Conservation (phyloP, 1,140 invertebrate genomes). For the Diabrotica virgifera region DNA sequence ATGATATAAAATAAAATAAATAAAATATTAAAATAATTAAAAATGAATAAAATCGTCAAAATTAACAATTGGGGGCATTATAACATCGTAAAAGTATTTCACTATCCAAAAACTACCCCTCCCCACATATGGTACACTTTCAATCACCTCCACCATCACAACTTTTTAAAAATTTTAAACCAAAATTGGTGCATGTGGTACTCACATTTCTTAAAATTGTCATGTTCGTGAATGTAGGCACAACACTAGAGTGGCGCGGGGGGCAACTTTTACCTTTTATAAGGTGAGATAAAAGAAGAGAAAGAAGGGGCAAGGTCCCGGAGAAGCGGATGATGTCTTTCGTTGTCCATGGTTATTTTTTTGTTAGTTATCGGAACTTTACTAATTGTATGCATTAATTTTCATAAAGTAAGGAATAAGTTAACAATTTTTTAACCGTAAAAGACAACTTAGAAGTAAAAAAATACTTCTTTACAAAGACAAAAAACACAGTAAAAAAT, state of each 20-base stretch:
- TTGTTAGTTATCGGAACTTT: not conserved
- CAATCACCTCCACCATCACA: not conserved
- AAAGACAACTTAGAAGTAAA: too few relatives aligned
- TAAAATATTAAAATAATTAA: too few relatives aligned
- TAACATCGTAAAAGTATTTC: too few relatives aligned
- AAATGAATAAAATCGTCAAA: too few relatives aligned
- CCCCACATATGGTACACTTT: not conserved
- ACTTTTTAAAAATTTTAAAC: not conserved
- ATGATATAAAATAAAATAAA: too few relatives aligned
- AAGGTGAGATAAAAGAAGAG: constrained; percentile 24
- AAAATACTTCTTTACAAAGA: too few relatives aligned
- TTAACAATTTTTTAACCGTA: too few relatives aligned
- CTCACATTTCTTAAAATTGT: constrained; percentile 40
- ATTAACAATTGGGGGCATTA: too few relatives aligned
- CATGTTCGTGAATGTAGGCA: constrained; percentile 37
- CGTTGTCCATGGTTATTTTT: not conserved
- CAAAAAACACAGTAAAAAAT: too few relatives aligned
- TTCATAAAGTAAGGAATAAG: too few relatives aligned
- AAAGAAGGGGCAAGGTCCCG: constrained; percentile 41
- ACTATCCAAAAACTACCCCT: too few relatives aligned
- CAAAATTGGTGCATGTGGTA: constrained; percentile 18
- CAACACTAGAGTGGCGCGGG: constrained; percentile 41
- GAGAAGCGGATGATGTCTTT: constrained; percentile 15
- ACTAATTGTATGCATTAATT: too few relatives aligned
- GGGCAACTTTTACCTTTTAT: constrained; percentile 40